Evolutionary conservation across 2,797 vertebrate species (phyloP), one percentile per base, ranked within the genome.

Genomic region (Gymnopithys bicolor): DNA sequence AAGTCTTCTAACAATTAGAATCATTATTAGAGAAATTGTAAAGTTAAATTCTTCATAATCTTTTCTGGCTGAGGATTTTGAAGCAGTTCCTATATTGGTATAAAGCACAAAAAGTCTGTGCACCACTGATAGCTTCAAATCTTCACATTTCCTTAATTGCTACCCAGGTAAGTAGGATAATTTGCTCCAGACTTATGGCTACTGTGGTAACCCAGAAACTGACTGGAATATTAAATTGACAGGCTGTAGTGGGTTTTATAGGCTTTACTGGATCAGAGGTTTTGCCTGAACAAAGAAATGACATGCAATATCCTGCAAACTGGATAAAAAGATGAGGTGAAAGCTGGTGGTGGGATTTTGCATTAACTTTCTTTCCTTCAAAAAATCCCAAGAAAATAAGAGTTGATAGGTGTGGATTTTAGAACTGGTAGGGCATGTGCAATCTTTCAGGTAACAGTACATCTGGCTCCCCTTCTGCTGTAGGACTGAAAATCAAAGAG

Each of bases 101-200:
- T 64, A 78, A 95, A 88, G 53, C 71, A 86, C 77, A 88, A 81
- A 81, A 88, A 67, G 89, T 68, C 70, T 91, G 74, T 33, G 41
- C 9, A 59, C 51, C 59, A 33, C 84, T 93, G 73, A 89, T 92
- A 97, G 94, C 89, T 94, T 94, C 67, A 90, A 87, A 92, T 96
- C 86, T 95, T 90, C 85, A 52, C 74, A 91, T 94, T 94, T 95
- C 85, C 90, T 97, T 97, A 97, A 97, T 96, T 97, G 95, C 94
- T 96, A 92, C 70, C 92, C 88, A 96, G 91, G 86, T 96, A 96
- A 97, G 96, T 92, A 97, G 94, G 91, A 92, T 94, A 93, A 96
- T 96, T 96, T 92, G 70, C 95, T 97, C 81, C 79, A 96, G 96
- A 95, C 87, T 96, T 86, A 94, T 22, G 93, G 95, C 96, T 97